Conservation (phyloP, 1,140 invertebrate genomes). For the Fopius arisanus region DNA sequence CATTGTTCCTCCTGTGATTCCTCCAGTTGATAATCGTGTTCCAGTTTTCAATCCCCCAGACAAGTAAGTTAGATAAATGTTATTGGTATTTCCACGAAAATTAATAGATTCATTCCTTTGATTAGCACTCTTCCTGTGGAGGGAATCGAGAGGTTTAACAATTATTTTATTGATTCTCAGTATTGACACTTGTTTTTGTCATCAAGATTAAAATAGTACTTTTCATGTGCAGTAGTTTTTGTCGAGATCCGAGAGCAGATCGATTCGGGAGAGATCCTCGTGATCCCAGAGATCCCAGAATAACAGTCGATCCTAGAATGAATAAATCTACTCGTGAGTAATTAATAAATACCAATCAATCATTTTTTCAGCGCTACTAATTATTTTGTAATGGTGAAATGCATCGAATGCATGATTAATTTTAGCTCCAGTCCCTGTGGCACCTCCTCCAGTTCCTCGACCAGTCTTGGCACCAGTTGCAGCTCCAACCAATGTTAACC, state of each 20-base stretch:
- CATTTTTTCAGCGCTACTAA: slow-evolving; percentile 5
- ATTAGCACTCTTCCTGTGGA: slow-evolving; percentile 59
- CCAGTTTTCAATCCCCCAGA: slow-evolving; percentile 54
- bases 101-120: slow-evolving; percentile 39
- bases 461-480: slow-evolving; percentile 50
- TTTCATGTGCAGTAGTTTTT: slow-evolving; percentile 49
- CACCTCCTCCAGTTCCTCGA: slow-evolving; percentile 39
- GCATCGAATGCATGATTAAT: slow-evolving; percentile 17
- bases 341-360: not conserved
- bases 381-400: not conserved
- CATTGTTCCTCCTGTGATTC: slow-evolving; percentile 62
- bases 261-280: slow-evolving; percentile 69
- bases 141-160: slow-evolving; percentile 58
- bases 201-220: not conserved
- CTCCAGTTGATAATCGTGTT: slow-evolving; percentile 48
- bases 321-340: slow-evolving; percentile 62
- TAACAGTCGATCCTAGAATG: slow-evolving; percentile 72
- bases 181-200: slow-evolving; percentile 40
- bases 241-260: slow-evolving; percentile 66
- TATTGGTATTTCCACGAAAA: not conserved
- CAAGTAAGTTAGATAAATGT: slow-evolving; percentile 49
- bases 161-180: slow-evolving; percentile 18
- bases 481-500: slow-evolving; percentile 35
- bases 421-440: slow-evolving; percentile 54
- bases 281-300: slow-evolving; percentile 72